Evolutionary conservation across 2,888 invertebrate genomes (phyloP), one percentile per base, ranked within the genome.

Genomic region (Timandra comae): DNA sequence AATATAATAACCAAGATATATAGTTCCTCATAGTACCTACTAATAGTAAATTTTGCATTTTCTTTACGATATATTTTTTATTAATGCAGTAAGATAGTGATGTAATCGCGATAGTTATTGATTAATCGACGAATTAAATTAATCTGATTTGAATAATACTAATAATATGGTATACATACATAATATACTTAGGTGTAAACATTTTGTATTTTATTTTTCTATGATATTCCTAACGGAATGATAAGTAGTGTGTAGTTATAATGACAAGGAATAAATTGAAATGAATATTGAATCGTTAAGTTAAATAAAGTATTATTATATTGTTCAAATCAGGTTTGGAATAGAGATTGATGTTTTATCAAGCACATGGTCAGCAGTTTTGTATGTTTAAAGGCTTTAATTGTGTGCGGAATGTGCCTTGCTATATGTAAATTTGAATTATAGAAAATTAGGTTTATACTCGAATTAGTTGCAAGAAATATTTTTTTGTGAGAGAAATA

Each of bases 321-420:
- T 57, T 63, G 53, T 65, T 56, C 67, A 64, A 56, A 38, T 58
- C 68, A 56, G 71, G 65, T 66, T 60, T 40, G 30, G 35, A 39
- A 51, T 56, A 66, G 58, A 68, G 53, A 62, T 78, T 79, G 81
- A 77, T 80, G 79, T 80, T 72, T 69, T 78, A 75, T 77, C 75
- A 74, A 74, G 65, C 75, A 75, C 78, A 76, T 69, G 75, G 73
- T 76, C 79, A 61, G 63, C 68, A 68, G 66, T 71, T 65, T 65
- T 60, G 64, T 70, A 70, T 56, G 67, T 74, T 67, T 54, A 64
- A 70, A 64, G 82, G 81, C 79, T 81, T 81, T 76, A 77, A 77
- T 69, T 72, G 84, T 74, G 85, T 84, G 81, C 80, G 86, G 86
- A 86, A 85, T 86, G 86, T 86, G 86, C 86, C 86, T 86, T 86